Evolutionary conservation across 2,797 vertebrate genomes (phyloP), one percentile per base, ranked within the genome.

Genomic region (Valencia hispanica): DNA sequence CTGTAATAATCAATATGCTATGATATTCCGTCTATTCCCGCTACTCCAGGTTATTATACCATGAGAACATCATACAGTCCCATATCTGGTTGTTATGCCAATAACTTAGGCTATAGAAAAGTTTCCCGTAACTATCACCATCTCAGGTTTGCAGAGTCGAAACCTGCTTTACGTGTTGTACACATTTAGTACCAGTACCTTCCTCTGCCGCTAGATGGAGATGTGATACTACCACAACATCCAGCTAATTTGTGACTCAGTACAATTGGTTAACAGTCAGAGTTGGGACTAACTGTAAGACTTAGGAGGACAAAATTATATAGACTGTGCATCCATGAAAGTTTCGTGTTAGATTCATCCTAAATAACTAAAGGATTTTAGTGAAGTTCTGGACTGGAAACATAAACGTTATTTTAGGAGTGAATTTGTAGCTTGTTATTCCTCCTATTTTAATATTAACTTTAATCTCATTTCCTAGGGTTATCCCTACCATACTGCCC

Each of bases 161-260:
- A 41, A 66, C 36, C 3, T n/a, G 39, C 4, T 66, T 66, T 5
- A 15, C 18, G 15, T 22, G 47, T 17, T 2, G 1, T 3, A 12
- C 39, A 30, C 17, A 1, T 70, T 22, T 20, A 5, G 30, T 15
- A 57, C 68, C 77, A 86, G 82, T 85, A 75, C 89, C 77, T 7
- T 4, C 74, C 6, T 43, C 20, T 78, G 30, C 88, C 95, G 91
- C 92, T 93, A 95, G 95, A 91, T 95, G 95, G 93, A 36, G 85
- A 59, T 95, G 80, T 86, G 79, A 90, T 89, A 87, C 92, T 92
- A 76, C 78, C 68, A 71, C 71, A 80, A 17, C 30, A 68, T 30
- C 14, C 66, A 47, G 14, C 69, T 85, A 41, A 71, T 84, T 55
- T 76, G 27, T 87, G 50, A 80, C 34, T 66, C 45, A 50, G 68